phyloP scores from a whole-genome alignment of 2,888 invertebrate species.

The Dexiosoma caninum region DNA sequence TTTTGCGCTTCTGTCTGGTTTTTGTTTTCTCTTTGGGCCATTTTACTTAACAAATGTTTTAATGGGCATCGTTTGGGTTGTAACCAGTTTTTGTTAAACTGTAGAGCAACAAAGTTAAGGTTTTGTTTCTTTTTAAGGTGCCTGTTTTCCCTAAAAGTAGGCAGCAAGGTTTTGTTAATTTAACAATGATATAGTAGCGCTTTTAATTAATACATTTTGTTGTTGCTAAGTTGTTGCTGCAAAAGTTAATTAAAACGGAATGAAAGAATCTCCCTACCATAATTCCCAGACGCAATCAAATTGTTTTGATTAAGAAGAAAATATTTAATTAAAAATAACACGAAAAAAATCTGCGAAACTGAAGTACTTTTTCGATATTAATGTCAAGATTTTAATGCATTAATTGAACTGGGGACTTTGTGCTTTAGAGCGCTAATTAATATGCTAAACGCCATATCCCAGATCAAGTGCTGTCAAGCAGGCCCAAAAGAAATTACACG shows the following conservation, averaged over 20 bases:
- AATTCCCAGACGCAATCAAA: neutral
- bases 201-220: neutral
- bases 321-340: neutral
- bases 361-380: too few relatives aligned
- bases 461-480: too few relatives aligned
- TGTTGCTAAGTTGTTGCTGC: neutral
- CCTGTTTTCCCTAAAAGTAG: conserved; percentile 1
- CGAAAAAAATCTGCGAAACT: too few relatives aligned
- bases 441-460: too few relatives aligned
- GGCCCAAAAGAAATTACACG: neutral
- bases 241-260: neutral
- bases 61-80: conserved; percentile 42
- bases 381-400: too few relatives aligned
- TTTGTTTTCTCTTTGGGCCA: conserved; percentile 7
- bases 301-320: neutral
- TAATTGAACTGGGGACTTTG: too few relatives aligned
- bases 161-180: conserved; percentile 1
- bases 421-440: too few relatives aligned
- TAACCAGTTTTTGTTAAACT: conserved; percentile 15
- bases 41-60: conserved; percentile 41
- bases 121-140: neutral
- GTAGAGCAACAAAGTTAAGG: conserved; percentile 3
- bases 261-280: neutral
- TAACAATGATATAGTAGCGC: neutral
- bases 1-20: neutral